Percentiles rank a stretch among this genome's conserved stretches.
Evolutionary conservation across 2,797 vertebrate species (phyloP).

Genomic region (Melanotaenia boesemani): DNA sequence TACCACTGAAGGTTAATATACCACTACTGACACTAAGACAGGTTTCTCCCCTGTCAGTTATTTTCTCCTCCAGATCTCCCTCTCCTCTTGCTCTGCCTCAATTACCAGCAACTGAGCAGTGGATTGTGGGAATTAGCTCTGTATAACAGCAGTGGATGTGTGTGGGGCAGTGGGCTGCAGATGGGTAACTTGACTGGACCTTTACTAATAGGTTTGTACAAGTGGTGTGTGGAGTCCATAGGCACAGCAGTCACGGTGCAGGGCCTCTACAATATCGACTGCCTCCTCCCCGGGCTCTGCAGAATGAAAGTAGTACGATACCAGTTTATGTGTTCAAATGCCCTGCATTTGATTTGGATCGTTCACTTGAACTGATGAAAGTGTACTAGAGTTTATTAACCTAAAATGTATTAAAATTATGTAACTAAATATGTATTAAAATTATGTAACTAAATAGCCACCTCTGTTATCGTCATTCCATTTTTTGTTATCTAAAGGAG

Average conservation of each 20-base stretch:
- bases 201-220: slow-evolving; percentile 71
- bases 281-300: slow-evolving; percentile 29
- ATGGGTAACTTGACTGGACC: slow-evolving; percentile 49
- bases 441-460: not conserved
- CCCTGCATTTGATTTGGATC: slow-evolving; percentile 53
- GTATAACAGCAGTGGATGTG: slow-evolving; percentile 24
- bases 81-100: slow-evolving; percentile 50
- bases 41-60: slow-evolving; percentile 56
- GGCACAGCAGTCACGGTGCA: slow-evolving; percentile 58
- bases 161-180: not conserved
- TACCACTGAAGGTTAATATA: slow-evolving; percentile 67
- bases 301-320: slow-evolving; percentile 41
- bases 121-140: slow-evolving; percentile 72
- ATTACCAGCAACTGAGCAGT: slow-evolving; percentile 63
- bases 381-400: slow-evolving; percentile 19
- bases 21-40: slow-evolving; percentile 55
- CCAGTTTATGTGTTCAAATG: slow-evolving; percentile 61
- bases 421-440: not conserved
- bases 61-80: slow-evolving; percentile 58
- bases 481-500: slow-evolving; percentile 36
- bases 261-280: slow-evolving; percentile 45
- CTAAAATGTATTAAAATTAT: slow-evolving; percentile 24
- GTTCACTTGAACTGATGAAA: slow-evolving; percentile 49
- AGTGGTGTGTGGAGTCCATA: slow-evolving; percentile 49
- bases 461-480: slow-evolving; percentile 21